Base-by-base conservation (phyloP, 2,113 vertebrate species). In the Lampris megalopsis region DNA sequence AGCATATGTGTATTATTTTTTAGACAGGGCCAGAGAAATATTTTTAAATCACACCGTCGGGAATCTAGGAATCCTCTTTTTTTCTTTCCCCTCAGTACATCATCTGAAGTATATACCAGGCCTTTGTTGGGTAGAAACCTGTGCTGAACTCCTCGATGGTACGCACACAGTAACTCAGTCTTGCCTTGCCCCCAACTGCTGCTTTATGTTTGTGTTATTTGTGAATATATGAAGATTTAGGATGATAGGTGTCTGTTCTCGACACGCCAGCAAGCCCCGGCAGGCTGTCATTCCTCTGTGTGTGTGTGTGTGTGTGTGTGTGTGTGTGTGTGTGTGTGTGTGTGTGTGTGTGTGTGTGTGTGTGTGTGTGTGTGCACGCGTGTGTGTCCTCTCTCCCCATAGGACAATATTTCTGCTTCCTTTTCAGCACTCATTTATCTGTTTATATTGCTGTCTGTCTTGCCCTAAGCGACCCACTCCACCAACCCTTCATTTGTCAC, bases 381-480 rank as follows among this genome's bases (percentile, higher is more conserved):
- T 24, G 41, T 43, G 35, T 66, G 35, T 50, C 8, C 6, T 79
- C 36, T 42, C n/a, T 49, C 24, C 56, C 24, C 9, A 48, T 67
- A 53, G 54, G 41, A 71, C 68, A 61, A 69, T 63, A 73, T 66
- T 37, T 60, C 72, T 43, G 42, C 42, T 45, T 67, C 72, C 37
- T 54, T 50, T 70, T 52, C 58, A 1, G 41, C 35, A 42, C 48
- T 71, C 74, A 75, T 85, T 86, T 75, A 70, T 83, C 75, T 73
- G 86, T 87, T 86, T 72, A 53, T 80, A 70, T 84, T 71, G n/a
- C 49, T 60, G 40, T 71, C 71, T 41, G 35, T 68, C 52, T 79
- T 1, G 54, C 84, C 60, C 24, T 52, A 24, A 88, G 77, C 54
- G 5, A 68, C 76, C 54, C 48, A 66, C 62, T 47, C 45, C 38